These are phyloP conservation scores for Micropoecilia bifurca DNA, from an alignment of 2,797 vertebrate species.

Conservation along the genomic window DNA sequence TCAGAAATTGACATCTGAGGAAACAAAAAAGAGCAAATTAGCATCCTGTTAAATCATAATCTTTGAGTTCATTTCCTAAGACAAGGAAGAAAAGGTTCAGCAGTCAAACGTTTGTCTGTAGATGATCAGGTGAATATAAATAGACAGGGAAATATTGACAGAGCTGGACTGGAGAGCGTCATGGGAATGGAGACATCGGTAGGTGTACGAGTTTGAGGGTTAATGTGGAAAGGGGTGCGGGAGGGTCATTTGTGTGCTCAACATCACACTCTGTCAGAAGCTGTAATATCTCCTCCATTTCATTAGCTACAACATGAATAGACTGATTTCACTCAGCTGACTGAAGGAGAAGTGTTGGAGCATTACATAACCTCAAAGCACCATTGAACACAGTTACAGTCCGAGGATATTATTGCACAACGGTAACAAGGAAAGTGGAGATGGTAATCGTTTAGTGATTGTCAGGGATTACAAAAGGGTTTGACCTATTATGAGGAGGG, in stretches of 20 bases:
- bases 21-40: conserved; percentile 4
- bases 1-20: conserved; percentile 1
- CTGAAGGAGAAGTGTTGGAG: conserved; percentile 61
- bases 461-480: neutral
- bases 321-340: conserved; percentile 49
- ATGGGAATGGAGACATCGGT: conserved; percentile 46
- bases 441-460: neutral
- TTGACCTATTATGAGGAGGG: neutral
- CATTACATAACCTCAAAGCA: conserved; percentile 39
- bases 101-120: conserved; percentile 11
- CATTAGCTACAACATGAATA: conserved; percentile 70
- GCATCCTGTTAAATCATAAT: conserved; percentile 13
- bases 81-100: conserved; percentile 7
- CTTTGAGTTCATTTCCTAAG: conserved; percentile 4
- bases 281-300: conserved; percentile 75
- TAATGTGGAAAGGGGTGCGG: neutral
- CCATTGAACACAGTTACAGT: conserved; percentile 21
- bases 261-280: conserved; percentile 68
- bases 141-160: conserved; percentile 55
- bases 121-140: conserved; percentile 33
- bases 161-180: conserved; percentile 40
- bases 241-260: conserved; percentile 59
- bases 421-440: conserved; percentile 27
- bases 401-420: conserved; percentile 26
- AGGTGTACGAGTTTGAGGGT: conserved; percentile 22